phyloP scores from a whole-genome alignment of 1,140 invertebrate genomes.

The Pseudomyrmex concolor region DNA sequence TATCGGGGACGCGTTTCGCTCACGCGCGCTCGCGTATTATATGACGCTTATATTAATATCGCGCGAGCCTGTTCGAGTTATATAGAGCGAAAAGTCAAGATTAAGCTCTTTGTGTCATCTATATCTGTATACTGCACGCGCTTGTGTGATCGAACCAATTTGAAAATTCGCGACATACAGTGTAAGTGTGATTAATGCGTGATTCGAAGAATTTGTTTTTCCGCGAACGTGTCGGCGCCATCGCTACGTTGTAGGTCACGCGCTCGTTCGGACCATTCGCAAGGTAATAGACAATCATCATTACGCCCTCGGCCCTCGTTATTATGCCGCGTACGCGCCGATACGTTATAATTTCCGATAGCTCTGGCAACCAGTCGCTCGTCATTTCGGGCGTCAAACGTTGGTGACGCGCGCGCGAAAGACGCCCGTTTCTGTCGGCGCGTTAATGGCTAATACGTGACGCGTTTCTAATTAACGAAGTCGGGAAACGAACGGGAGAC shows the following conservation, averaged over 20 bases:
- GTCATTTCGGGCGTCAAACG: constrained; percentile 60
- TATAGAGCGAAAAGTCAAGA: no score
- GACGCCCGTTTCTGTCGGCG: constrained; percentile 56
- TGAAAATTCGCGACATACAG: no score
- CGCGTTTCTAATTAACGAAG: constrained; percentile 66
- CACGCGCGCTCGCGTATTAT: no score
- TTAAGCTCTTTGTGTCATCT: no score
- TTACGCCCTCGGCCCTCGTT: constrained; percentile 67
- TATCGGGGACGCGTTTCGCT: no score
- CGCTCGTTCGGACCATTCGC: constrained; percentile 43
- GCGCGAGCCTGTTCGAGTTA: no score
- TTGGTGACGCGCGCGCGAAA: constrained; percentile 45
- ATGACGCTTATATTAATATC: no score
- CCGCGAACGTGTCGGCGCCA: constrained; percentile 20
- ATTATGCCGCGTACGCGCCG: constrained; percentile 65
- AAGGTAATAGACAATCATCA: constrained; percentile 75
- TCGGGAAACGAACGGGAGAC: constrained; percentile 37
- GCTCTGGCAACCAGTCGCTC: constrained; percentile 29
- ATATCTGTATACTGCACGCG: background rate
- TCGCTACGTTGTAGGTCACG: constrained; percentile 6
- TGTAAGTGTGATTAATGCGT: background rate
- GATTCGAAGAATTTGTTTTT: background rate
- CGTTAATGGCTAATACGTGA: constrained; percentile 71
- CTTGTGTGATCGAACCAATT: background rate
- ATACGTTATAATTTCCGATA: constrained; percentile 75